Conservation (phyloP, 2,888 invertebrate species). For the Beris chalybata region DNA sequence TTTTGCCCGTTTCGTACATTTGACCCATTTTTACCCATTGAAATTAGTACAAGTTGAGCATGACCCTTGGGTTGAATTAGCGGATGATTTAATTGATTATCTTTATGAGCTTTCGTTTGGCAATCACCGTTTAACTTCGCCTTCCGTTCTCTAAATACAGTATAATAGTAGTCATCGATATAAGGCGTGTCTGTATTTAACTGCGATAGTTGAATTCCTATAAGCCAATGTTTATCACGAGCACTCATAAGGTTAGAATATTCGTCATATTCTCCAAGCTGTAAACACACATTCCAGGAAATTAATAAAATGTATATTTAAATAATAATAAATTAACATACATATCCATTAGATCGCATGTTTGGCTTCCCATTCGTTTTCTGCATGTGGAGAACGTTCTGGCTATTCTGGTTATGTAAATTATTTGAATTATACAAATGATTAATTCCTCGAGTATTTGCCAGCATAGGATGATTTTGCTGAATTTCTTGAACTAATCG, state of each 20-base stretch:
- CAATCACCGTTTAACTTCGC: slow-evolving; percentile 63
- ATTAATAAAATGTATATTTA: slow-evolving; percentile 24
- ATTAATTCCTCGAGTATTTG: slow-evolving; percentile 46
- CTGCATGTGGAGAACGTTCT: slow-evolving; percentile 38
- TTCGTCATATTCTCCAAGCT: slow-evolving; percentile 65
- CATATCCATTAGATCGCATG: slow-evolving; percentile 44
- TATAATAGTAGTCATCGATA: slow-evolving; percentile 96
- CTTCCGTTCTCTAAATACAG: slow-evolving; percentile 73
- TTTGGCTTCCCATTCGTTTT: slow-evolving; percentile 41
- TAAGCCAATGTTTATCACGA: slow-evolving; percentile 93
- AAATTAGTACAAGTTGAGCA: slow-evolving; percentile 55
- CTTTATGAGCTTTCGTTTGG: slow-evolving; percentile 64
- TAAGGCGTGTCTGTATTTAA: slow-evolving; percentile 94
- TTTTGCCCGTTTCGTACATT: slow-evolving; percentile 60
- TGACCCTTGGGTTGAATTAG: slow-evolving; percentile 58
- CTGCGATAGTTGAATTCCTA: slow-evolving; percentile 92
- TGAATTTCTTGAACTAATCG: slow-evolving; percentile 56
- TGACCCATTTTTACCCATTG: slow-evolving; percentile 54
- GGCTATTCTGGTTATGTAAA: slow-evolving; percentile 44
- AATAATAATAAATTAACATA: slow-evolving; percentile 39
- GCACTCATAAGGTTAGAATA: slow-evolving; percentile 92
- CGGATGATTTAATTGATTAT: slow-evolving; percentile 67
- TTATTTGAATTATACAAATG: slow-evolving; percentile 41
- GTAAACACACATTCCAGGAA: slow-evolving; percentile 34
- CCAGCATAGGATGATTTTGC: slow-evolving; percentile 55